Conservation (phyloP, 37 sponge, comb jelly and placozoan genomes). For the Bolinopsis microptera region DNA sequence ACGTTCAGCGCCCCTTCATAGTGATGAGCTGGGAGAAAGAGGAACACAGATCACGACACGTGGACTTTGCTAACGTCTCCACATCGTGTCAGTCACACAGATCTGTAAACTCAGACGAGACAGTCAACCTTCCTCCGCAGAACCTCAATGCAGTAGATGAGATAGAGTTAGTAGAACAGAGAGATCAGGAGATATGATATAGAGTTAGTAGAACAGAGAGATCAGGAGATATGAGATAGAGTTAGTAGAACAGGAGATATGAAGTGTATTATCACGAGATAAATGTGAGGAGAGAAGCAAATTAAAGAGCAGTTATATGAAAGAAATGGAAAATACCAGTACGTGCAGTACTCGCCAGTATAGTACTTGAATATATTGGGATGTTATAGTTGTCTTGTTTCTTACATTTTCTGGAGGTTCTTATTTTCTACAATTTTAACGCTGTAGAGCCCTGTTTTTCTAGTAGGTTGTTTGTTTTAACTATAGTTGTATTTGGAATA, state of each 20-base stretch:
- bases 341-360: no score
- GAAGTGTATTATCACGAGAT: background rate
- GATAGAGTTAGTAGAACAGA: conserved; percentile 47
- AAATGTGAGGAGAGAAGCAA: background rate
- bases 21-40: conserved; percentile 94
- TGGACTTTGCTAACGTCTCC: conserved; percentile 89
- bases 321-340: no score
- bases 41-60: conserved; percentile 91
- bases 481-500: no score
- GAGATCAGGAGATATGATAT: background rate
- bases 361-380: no score
- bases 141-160: conserved; percentile 36
- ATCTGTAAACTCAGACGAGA: background rate
- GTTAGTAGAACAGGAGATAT: conserved; percentile 33
- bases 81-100: conserved; percentile 6
- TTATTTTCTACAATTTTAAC: no score
- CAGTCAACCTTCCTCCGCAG: background rate
- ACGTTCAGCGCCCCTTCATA: conserved; percentile 92
- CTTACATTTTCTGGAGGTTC: no score
- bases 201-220: conserved; percentile 28
- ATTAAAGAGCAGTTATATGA: background rate
- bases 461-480: no score
- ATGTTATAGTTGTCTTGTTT: no score
- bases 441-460: no score
- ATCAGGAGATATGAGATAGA: conserved; percentile 18